Evolutionary conservation across 2,888 invertebrate genomes (phyloP), one percentile per base, ranked within the genome.

Genomic region (Diadegma fenestrale): DNA sequence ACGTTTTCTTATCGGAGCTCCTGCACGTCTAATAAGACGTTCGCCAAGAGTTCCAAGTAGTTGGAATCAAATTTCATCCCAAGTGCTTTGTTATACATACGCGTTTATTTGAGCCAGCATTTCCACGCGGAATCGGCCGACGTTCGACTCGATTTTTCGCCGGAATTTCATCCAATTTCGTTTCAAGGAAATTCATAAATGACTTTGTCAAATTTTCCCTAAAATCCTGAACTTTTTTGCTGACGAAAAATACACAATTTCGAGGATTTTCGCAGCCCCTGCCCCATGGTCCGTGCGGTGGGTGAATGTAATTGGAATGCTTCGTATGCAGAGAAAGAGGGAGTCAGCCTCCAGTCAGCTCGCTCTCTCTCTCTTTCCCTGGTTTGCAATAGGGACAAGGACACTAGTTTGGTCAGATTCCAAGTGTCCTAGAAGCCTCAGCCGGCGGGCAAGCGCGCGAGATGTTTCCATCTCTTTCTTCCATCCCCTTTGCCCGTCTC

Each of bases 351-450:
- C 73, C 66, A 61, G 48, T 41, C 37, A 22, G 72, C 37, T 33
- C 33, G 2, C 33, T 37, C 61, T 76, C 30, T 71, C 12, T 61
- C 61, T 37, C 37, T 37, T 37, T 37, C 8, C 0, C 64, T 33
- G 37, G 73, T 81, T 81, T 51, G 76, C 80, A 85, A 86, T 81
- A 80, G 78, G 87, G 82, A 84, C 87, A 84, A 88, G 88, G 87
- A 87, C 87, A 79, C 82, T 63, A 77, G 82, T 83, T 85, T 87
- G 87, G 85, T 85, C 80, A 77, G 80, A 81, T 83, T 87, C 85
- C 88, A 85, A 86, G 76, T 86, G 80, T 86, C 79, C 81, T 81
- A 82, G 82, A 82, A 82, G 85, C 85, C 71, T 75, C 68, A 45
- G 75, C 76, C 72, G 80, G 76, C 72, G 76, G 72, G 73, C 72